phyloP scores from a whole-genome alignment of 2,888 invertebrate species.

The Odontothrips loti region DNA sequence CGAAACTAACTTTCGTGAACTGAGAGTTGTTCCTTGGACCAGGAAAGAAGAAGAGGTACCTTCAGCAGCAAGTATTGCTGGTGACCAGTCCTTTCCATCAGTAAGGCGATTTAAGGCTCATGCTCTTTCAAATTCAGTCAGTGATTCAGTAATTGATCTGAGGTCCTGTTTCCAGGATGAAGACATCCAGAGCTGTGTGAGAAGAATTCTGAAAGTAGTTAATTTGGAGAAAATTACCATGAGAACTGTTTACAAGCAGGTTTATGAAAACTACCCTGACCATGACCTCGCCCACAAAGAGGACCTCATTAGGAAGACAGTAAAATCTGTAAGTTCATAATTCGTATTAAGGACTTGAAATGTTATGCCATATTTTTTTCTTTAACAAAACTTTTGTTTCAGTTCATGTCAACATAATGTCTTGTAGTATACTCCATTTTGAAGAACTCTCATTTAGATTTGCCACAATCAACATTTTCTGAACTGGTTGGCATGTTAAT shows the following conservation, averaged over 20 bases:
- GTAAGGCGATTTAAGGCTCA: too few species aligned
- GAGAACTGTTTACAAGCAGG: constrained; percentile 89
- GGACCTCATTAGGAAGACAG: constrained; percentile 85
- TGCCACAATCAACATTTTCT: background rate
- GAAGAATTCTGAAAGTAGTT: constrained; percentile 80
- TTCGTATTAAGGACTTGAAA: background rate
- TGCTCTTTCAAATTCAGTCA: too few species aligned
- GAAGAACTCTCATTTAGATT: too few species aligned
- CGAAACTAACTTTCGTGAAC: constrained; percentile 36
- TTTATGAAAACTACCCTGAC: constrained; percentile 81
- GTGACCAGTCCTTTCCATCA: too few species aligned
- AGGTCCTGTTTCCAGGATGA: constrained; percentile 59
- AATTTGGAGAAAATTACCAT: constrained; percentile 88
- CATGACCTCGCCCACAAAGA: constrained; percentile 84
- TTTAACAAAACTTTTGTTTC: background rate
- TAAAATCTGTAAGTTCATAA: constrained; percentile 68
- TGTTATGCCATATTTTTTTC: background rate
- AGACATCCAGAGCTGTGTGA: constrained; percentile 77
- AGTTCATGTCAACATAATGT: background rate
- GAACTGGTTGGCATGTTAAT: background rate
- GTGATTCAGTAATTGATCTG: background rate
- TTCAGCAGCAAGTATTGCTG: too few species aligned
- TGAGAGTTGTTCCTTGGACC: constrained; percentile 20
- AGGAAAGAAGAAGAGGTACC: background rate
- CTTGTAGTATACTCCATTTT: background rate